These are phyloP conservation scores for Darevskia mixta DNA, from an alignment of 2,797 vertebrate species.

Conservation along the genomic window DNA sequence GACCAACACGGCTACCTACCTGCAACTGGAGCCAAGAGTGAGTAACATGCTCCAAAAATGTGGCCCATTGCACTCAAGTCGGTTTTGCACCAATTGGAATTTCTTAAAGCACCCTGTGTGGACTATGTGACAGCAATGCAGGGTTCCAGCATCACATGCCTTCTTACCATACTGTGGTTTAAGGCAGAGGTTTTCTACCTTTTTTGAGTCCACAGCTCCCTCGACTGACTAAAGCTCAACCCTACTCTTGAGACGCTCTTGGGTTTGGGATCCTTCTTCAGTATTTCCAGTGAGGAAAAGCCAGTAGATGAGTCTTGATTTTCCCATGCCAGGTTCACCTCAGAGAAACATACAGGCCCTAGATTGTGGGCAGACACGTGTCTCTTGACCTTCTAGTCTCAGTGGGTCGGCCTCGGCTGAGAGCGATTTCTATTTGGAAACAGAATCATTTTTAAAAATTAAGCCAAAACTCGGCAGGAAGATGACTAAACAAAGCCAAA, in stretches of 20 bases:
- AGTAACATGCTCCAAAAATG: not conserved
- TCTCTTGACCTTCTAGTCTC: slow-evolving; percentile 25
- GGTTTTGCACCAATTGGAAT: not conserved
- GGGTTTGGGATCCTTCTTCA: not conserved
- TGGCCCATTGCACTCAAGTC: not conserved
- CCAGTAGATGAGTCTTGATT: not conserved
- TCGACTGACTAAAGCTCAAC: too few relatives aligned
- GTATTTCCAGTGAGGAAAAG: not conserved
- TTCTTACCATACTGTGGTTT: too few relatives aligned
- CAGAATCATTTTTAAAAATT: slow-evolving; percentile 34
- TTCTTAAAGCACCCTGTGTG: not conserved
- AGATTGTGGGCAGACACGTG: not conserved
- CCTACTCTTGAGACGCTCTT: too few relatives aligned
- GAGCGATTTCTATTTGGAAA: slow-evolving; percentile 56
- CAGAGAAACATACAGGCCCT: not conserved
- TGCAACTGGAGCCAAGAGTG: not conserved
- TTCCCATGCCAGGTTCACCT: too few relatives aligned
- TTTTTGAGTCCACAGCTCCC: too few relatives aligned
- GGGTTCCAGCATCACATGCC: too few relatives aligned
- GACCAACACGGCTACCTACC: too few relatives aligned
- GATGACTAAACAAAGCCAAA: slow-evolving; percentile 50
- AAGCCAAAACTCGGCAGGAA: slow-evolving; percentile 51
- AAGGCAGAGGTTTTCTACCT: too few relatives aligned
- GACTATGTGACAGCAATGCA: too few relatives aligned
- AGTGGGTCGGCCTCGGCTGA: rapidly evolving